Base-by-base conservation (phyloP, 1,140 invertebrate species). In the Ridgeia piscesae region DNA sequence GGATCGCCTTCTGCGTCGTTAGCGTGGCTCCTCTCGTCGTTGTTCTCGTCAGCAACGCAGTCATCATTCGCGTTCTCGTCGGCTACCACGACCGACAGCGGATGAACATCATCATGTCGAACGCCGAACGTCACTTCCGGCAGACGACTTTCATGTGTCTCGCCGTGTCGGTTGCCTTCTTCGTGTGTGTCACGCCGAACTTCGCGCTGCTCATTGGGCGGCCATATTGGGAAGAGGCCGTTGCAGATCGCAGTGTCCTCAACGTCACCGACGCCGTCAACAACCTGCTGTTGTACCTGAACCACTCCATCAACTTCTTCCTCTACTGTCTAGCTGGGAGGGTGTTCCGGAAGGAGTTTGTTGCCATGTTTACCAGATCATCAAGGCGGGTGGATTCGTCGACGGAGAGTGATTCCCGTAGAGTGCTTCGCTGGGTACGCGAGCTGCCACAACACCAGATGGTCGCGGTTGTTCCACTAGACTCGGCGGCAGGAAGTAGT, bases 241-340 rank as follows among this genome's bases (percentile, higher is more conserved):
- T 33, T 4, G 31, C 48, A 14, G 58, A 77, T 77, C 58, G 58
- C 58, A 77, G 58, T 21, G 58, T 4, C 58, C 93, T 93, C 89
- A 91, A 92, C 33, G 91, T 93, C 89, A 34, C 42, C 89, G 91
- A 93, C 50, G 91, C 91, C 42, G 89, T 93, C 92, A 91, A 89
- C 92, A 92, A 93, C 48, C 91, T 92, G 34, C 42, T 93, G 33
- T 89, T 92, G 33, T 93, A 93, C 91, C 33, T 93, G n/a, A 94
- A 94, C 89, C 93, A 94, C 91, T 93, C 93, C 34, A 92, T 93
- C 50, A 94, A 94, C 42, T 94, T 94, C 93, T 94, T 94, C 91
- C 48, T 94, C 14, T 94, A 94, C 91, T 94, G 93, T 42, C 34
- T 94, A 17, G 93, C 93, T 14, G 93, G 94, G 21, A 92, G 91